These are phyloP conservation scores for Eilema depressum DNA, from an alignment of 2,888 invertebrate species.

Conservation along the genomic window DNA sequence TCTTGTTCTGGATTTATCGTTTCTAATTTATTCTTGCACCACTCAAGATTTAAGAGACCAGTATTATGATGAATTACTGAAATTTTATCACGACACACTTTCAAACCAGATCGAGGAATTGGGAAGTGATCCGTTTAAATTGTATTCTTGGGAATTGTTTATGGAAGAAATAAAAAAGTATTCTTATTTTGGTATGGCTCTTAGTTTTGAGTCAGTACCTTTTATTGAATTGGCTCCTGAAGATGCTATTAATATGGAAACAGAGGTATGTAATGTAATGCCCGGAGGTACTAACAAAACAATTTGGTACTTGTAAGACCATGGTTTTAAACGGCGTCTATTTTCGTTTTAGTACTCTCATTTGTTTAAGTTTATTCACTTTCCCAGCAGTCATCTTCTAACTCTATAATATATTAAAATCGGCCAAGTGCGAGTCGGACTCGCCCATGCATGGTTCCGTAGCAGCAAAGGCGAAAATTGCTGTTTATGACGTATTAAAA, in stretches of 20 bases:
- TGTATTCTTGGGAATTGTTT: conserved; percentile 85
- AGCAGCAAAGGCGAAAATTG: too few species aligned
- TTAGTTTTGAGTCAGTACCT: conserved; percentile 88
- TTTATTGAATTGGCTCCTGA: conserved; percentile 86
- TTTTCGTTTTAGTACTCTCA: too few species aligned
- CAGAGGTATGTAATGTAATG: conserved; percentile 71
- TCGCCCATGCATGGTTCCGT: too few species aligned
- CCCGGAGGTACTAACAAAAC: too few species aligned
- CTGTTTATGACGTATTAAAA: too few species aligned
- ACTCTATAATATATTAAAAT: too few species aligned
- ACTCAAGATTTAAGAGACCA: conserved; percentile 85
- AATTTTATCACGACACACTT: conserved; percentile 88
- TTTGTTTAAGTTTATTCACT: too few species aligned
- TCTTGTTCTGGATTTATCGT: conserved; percentile 87
- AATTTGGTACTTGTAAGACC: too few species aligned
- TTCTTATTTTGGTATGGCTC: conserved; percentile 86
- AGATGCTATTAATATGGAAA: conserved; percentile 87
- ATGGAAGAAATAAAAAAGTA: conserved; percentile 86
- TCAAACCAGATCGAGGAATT: conserved; percentile 83
- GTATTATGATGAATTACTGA: conserved; percentile 87
- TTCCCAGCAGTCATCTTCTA: too few species aligned
- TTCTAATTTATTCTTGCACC: conserved; percentile 87
- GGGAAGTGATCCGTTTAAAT: conserved; percentile 86
- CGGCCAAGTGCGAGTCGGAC: too few species aligned
- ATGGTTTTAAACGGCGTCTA: too few species aligned